phyloP scores from a whole-genome alignment of 2,888 invertebrate species.

The Phaonia tiefii region DNA sequence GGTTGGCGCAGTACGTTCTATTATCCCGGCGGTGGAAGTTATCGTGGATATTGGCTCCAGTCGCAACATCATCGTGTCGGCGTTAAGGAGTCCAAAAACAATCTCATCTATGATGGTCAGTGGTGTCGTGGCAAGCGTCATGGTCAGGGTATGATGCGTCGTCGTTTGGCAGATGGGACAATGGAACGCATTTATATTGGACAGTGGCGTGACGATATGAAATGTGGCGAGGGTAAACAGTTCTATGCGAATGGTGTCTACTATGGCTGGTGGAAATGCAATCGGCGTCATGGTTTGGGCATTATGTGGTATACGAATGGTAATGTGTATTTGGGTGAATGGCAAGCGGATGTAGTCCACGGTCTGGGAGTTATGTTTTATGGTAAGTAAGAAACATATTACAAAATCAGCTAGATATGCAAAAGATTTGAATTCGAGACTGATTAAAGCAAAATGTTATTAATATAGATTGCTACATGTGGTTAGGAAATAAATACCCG shows the following conservation, averaged over 20 bases:
- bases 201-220: slow-evolving; percentile 75
- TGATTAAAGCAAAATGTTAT: too few relatives aligned
- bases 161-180: slow-evolving; percentile 71
- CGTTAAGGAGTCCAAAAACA: slow-evolving; percentile 70
- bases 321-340: slow-evolving; percentile 77
- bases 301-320: slow-evolving; percentile 78
- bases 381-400: slow-evolving; percentile 70
- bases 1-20: slow-evolving; percentile 73
- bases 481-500: too few relatives aligned
- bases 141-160: slow-evolving; percentile 76
- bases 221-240: slow-evolving; percentile 79
- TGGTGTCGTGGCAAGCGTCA: slow-evolving; percentile 75
- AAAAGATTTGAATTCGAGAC: too few relatives aligned
- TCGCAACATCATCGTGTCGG: slow-evolving; percentile 75
- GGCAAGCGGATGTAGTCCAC: slow-evolving; percentile 75
- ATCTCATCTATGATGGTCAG: slow-evolving; percentile 77
- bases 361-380: slow-evolving; percentile 77
- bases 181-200: slow-evolving; percentile 75
- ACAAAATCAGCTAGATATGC: too few relatives aligned
- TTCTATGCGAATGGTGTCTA: slow-evolving; percentile 76
- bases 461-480: too few relatives aligned
- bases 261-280: slow-evolving; percentile 78
- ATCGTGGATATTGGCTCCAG: slow-evolving; percentile 74
- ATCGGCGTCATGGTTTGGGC: slow-evolving; percentile 76
- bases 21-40: slow-evolving; percentile 74